Evolutionary conservation across 2,888 invertebrate genomes (phyloP).

Genomic region (Heteropelma amictum): DNA sequence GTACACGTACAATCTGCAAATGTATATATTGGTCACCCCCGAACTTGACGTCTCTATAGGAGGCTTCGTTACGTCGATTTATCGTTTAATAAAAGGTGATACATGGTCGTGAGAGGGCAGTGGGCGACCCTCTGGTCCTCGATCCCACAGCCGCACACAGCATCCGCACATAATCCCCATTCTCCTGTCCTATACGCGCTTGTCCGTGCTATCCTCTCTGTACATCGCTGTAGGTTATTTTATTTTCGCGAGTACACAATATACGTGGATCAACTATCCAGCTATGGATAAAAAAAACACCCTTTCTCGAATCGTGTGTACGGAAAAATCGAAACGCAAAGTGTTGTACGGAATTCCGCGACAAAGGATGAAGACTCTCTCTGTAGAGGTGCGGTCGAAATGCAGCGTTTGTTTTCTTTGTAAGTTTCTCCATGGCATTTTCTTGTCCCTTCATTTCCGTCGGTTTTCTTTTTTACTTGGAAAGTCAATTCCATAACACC

Average conservation of each 20-base stretch:
- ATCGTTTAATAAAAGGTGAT: conserved; percentile 74
- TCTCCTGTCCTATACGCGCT: background rate
- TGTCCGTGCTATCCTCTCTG: conserved; percentile 3
- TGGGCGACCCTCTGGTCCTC: conserved; percentile 20
- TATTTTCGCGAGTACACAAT: conserved; percentile 35
- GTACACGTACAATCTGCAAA: conserved; percentile 2
- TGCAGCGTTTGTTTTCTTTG: background rate
- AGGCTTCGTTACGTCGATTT: conserved; percentile 70
- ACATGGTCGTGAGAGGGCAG: conserved; percentile 58
- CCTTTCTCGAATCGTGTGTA: conserved; percentile 4
- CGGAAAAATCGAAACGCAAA: background rate
- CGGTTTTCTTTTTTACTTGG: background rate
- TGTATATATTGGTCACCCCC: conserved; percentile 37
- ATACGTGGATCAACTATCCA: conserved; percentile 28
- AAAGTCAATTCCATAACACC: background rate
- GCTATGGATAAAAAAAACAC: background rate
- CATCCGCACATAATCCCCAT: conserved; percentile 19
- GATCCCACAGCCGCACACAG: conserved; percentile 17
- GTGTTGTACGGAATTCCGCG: conserved; percentile 12
- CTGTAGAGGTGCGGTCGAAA: background rate
- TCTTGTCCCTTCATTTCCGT: background rate
- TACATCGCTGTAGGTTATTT: conserved; percentile 35
- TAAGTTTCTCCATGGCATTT: background rate
- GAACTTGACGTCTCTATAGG: conserved; percentile 59
- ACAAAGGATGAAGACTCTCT: background rate